Base-by-base conservation (phyloP, 2,113 vertebrate genomes). In the Pica pica region DNA sequence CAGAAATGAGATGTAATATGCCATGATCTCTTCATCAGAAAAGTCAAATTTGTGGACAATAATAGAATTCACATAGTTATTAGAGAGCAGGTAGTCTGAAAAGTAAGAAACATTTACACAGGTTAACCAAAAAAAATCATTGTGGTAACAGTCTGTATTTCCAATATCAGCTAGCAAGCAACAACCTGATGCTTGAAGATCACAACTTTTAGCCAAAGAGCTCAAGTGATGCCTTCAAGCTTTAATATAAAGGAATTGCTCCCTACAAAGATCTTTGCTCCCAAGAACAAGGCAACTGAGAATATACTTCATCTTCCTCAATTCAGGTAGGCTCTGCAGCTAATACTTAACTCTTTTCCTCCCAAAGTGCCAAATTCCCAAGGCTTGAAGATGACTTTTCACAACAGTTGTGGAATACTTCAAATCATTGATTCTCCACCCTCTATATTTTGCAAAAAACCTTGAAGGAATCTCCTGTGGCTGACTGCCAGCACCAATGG, bases 11-110 rank as follows among this genome's bases (percentile, higher is more conserved):
- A 99, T 99, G 37, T 99, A 99, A 96, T 99, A 99, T 6, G 99
- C 99, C 99, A 99, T 99, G 74, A 99, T 99, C 97, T 99, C 99
- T 90, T 99, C 99, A 37, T 99, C 99, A 4, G 99, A 99, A 95
- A 99, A 99, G 96, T 99, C 99, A 97, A 99, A 99, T 83, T 99
- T 99, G 97, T 99, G 99, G 74, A 99, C 99, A 53, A 99, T 99
- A 94, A 99, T 99, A 71, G 99, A 99, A 97, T 99, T 99, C 57
- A 99, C 99, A 26, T 99, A 99, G 96, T 99, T 99, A 97, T 99
- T 99, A 22, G 99, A 99, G 64, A 99, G 98, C 84, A 99, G 97
- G 89, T 99, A 99, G 97, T 99, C 99, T 99, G 95, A 91, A 92
- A 87, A 81, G 73, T 31, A 69, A 67, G 24, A 68, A 18, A 60